Conservation (phyloP, 2,797 vertebrate species). For the Karalla daura region DNA sequence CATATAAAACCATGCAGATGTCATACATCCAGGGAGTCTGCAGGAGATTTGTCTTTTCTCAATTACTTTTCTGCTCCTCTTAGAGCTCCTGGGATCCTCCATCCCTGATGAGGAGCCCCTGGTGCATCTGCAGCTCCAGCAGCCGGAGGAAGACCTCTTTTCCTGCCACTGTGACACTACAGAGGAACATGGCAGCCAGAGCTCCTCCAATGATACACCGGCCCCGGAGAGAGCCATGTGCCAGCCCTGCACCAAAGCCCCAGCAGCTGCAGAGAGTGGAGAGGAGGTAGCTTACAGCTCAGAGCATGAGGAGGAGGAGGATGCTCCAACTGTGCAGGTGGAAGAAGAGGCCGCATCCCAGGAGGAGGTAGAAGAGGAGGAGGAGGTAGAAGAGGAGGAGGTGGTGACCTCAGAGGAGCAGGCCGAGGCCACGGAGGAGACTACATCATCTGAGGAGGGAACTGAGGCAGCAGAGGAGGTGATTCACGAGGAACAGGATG, state of each 20-base stretch:
- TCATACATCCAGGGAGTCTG: too few relatives aligned
- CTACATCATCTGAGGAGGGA: constrained; percentile 26
- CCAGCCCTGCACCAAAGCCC: constrained; percentile 71
- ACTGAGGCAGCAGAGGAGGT: constrained; percentile 21
- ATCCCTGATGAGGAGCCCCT: constrained; percentile 76
- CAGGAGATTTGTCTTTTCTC: not conserved
- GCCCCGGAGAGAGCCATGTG: constrained; percentile 80
- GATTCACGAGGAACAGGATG: constrained; percentile 32
- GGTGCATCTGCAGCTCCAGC: constrained; percentile 78
- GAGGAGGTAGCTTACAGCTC: constrained; percentile 40
- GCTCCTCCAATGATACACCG: constrained; percentile 86
- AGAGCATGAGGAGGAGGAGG: constrained; percentile 41
- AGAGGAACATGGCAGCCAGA: constrained; percentile 76
- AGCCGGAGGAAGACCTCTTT: constrained; percentile 78
- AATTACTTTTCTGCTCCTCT: not conserved
- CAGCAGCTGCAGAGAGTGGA: constrained; percentile 21
- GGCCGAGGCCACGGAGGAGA: constrained; percentile 21
- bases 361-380: constrained; percentile 43
- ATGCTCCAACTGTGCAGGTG: constrained; percentile 25
- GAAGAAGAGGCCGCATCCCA: constrained; percentile 18
- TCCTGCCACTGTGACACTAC: constrained; percentile 77
- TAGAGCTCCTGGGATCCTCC: constrained; percentile 67
- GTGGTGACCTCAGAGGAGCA: constrained; percentile 26
- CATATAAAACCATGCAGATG: too few relatives aligned
- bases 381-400: constrained; percentile 27